Evolutionary conservation across 2,113 vertebrate genomes (phyloP), one percentile per base, ranked within the genome.

Genomic region (Macrotis lagotis): DNA sequence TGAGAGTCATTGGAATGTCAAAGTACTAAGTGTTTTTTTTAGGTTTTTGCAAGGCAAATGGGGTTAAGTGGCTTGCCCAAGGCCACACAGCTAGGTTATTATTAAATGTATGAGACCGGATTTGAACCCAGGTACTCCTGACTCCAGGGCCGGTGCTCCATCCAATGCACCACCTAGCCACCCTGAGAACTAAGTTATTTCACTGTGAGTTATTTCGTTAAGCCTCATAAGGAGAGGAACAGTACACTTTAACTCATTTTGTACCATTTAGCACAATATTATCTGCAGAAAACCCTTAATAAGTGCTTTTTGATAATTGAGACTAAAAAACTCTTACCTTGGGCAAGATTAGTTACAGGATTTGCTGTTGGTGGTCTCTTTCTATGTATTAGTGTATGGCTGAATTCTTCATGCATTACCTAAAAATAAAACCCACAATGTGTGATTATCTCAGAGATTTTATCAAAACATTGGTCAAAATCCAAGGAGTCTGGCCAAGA

Each of bases 371-470:
- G 59, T 8, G 96, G 48, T 93, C 90, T 97, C 97, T 96, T 98
- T 93, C 93, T 95, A 55, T 94, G 95, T n/a, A 97, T 91, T 51
- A 97, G 95, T 0, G 90, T 51, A 90, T 97, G 98, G 93, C 90
- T 98, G 55, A 99, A 98, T 96, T 99, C 99, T 96, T 99, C 98
- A 55, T 97, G 96, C 90, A 98, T 92, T 94, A 98, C 51, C 99
- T 99, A 95, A 25, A 96, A 97, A 90, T 24, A 66, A 55, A 96
- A 93, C 3, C 51, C 11, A 92, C 90, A 44, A 83, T 0, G 1
- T 25, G 47, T 97, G 49, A 89, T 28, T 28, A 48, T 48, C 92
- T 95, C 91, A 88, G 44, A 83, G 44, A 48, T 25, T 2, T 50
- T 59, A 47, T 8, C 16, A 25, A 91, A 51, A 66, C 37, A 28